Evolutionary conservation across 1,140 invertebrate genomes (phyloP).

Genomic region (Bicyclus anynana): DNA sequence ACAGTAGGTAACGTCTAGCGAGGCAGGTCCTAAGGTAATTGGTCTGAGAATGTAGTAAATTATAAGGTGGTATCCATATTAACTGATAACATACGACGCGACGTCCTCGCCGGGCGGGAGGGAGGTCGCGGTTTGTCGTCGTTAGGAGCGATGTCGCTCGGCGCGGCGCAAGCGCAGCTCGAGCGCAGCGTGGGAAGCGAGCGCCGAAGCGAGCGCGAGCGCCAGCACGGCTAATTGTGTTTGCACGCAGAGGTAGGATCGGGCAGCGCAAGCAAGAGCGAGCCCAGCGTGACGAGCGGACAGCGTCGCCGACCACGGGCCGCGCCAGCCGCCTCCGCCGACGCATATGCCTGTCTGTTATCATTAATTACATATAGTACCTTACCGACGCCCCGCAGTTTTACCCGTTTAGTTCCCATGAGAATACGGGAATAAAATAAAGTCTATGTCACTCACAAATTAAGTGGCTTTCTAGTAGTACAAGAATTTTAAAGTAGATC

Average conservation of each 20-base stretch:
- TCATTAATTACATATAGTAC: no score
- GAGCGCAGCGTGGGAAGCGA: slow-evolving; percentile 50
- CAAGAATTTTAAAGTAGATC: no score
- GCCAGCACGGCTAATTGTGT: slow-evolving; percentile 52
- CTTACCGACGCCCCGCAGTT: no score
- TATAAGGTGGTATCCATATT: slow-evolving; percentile 17
- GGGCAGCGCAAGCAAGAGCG: slow-evolving; percentile 51
- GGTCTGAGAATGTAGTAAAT: not conserved
- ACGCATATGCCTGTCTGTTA: slow-evolving; percentile 55
- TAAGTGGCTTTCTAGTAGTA: no score
- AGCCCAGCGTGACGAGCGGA: slow-evolving; percentile 55
- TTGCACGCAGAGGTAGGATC: slow-evolving; percentile 53
- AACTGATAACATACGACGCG: slow-evolving; percentile 41
- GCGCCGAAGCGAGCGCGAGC: slow-evolving; percentile 44
- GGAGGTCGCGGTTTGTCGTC: slow-evolving; percentile 34
- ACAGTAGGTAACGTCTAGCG: no score
- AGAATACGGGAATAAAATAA: no score
- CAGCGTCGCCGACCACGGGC: slow-evolving; percentile 53
- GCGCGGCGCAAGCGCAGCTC: slow-evolving; percentile 48
- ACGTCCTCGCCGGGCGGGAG: slow-evolving; percentile 24
- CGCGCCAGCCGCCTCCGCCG: slow-evolving; percentile 62
- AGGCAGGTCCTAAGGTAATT: no score
- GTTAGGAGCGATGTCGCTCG: slow-evolving; percentile 52
- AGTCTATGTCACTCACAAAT: no score
- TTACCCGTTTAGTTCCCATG: no score